These are phyloP conservation scores for Sorex araneus DNA, from an alignment of 2,113 vertebrate genomes.

Conservation along the genomic window DNA sequence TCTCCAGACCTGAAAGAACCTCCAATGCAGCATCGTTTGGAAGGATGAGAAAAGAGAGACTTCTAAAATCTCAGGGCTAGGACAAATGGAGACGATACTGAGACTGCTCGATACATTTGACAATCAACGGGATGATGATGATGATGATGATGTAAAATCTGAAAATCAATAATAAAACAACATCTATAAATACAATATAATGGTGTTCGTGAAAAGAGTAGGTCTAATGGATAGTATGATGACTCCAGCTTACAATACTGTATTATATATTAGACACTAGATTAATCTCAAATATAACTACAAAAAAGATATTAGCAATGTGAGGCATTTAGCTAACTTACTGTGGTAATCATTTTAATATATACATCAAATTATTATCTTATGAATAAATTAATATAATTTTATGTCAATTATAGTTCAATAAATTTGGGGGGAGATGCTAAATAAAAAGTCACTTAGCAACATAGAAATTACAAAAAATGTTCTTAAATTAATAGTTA, in stretches of 20 bases:
- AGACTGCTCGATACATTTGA: too few species aligned
- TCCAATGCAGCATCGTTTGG: too few species aligned
- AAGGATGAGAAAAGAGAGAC: too few species aligned
- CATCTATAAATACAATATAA: too few species aligned
- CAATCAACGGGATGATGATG: too few species aligned
- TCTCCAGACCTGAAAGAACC: too few species aligned
- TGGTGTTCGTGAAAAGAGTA: neutral
- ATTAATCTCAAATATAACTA: neutral
- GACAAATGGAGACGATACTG: too few species aligned
- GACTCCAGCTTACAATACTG: neutral
- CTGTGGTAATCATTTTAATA: neutral
- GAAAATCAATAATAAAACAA: neutral
- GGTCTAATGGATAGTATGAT: neutral
- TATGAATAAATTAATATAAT: neutral
- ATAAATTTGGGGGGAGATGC: neutral
- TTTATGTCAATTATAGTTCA: neutral
- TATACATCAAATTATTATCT: neutral
- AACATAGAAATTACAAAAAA: neutral
- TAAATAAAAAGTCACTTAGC: conserved; percentile 8
- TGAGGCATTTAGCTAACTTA: neutral
- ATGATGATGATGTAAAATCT: too few species aligned
- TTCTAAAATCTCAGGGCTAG: too few species aligned
- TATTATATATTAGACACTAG: neutral
- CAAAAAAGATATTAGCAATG: neutral
- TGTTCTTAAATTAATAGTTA: neutral